phyloP scores from a whole-genome alignment of 2,113 vertebrate genomes.

The Pao palembangensis region DNA sequence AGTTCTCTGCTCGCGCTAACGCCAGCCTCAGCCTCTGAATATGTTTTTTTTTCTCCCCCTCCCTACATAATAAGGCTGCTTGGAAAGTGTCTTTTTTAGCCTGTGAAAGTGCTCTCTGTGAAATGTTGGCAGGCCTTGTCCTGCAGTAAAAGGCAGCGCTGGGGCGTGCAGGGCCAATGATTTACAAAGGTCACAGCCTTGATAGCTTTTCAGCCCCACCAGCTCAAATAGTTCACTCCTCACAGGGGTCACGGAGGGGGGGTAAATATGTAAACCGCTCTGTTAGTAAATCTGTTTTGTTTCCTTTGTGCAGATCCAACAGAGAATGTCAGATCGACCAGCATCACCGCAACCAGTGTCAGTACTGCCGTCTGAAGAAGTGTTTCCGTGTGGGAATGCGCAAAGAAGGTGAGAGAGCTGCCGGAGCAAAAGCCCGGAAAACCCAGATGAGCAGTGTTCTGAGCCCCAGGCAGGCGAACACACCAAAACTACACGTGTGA shows the following conservation, averaged over 20 bases:
- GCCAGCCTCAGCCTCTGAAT: constrained; percentile 1
- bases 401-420: constrained; percentile 86
- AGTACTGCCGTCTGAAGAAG: constrained; percentile 97
- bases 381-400: constrained; percentile 97
- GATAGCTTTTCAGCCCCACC: constrained; percentile 52
- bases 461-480: too few relatives aligned
- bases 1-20: constrained; percentile 23
- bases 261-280: not conserved
- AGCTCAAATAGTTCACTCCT: constrained; percentile 55
- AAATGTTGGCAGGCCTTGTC: constrained; percentile 44
- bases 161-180: constrained; percentile 67
- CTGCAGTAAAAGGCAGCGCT: constrained; percentile 55
- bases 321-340: constrained; percentile 98
- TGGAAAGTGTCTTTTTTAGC: constrained; percentile 16
- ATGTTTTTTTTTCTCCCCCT: constrained; percentile 12
- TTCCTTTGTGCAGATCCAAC: constrained; percentile 80
- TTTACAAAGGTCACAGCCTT: constrained; percentile 73
- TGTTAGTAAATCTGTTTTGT: constrained; percentile 2
- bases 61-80: constrained; percentile 23
- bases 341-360: constrained; percentile 97
- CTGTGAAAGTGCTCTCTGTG: constrained; percentile 24
- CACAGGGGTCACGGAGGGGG: constrained; percentile 30
- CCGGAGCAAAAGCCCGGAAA: not conserved
- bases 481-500: too few relatives aligned
- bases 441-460: too few relatives aligned